Percentiles rank a stretch among this genome's conserved stretches.
phyloP scores from a whole-genome alignment of 2,113 vertebrate genomes.

The Ramphastos sulfuratus region DNA sequence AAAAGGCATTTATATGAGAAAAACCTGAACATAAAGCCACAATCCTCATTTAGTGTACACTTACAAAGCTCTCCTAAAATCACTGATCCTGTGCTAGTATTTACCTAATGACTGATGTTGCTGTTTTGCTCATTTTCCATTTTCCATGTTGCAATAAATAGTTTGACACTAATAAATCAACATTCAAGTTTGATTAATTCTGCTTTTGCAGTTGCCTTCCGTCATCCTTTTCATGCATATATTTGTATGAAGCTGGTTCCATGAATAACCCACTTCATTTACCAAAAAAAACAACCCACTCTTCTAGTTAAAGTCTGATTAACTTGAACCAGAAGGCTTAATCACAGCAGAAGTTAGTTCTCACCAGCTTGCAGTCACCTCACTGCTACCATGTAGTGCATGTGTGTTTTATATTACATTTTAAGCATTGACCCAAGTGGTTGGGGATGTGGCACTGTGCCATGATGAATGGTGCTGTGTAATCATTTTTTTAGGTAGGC shows the following conservation, averaged over 20 bases:
- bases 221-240: background rate
- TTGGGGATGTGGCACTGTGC: rapidly evolving
- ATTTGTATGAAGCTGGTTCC: background rate
- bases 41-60: background rate
- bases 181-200: background rate
- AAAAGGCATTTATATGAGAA: background rate
- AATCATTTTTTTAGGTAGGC: background rate
- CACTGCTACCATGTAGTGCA: background rate
- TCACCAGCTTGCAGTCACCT: background rate
- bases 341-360: background rate
- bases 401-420: background rate
- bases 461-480: rapidly evolving
- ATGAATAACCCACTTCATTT: background rate
- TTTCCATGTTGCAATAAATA: background rate
- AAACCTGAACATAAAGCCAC: background rate
- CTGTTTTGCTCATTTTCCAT: background rate
- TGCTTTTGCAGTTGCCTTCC: background rate
- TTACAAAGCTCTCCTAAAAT: background rate
- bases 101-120: background rate
- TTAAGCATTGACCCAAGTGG: background rate
- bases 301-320: background rate
- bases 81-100: background rate
- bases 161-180: background rate
- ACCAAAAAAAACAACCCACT: background rate
- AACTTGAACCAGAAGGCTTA: background rate